phyloP scores from a whole-genome alignment of 2,797 vertebrate species.

The Onychomys torridus region DNA sequence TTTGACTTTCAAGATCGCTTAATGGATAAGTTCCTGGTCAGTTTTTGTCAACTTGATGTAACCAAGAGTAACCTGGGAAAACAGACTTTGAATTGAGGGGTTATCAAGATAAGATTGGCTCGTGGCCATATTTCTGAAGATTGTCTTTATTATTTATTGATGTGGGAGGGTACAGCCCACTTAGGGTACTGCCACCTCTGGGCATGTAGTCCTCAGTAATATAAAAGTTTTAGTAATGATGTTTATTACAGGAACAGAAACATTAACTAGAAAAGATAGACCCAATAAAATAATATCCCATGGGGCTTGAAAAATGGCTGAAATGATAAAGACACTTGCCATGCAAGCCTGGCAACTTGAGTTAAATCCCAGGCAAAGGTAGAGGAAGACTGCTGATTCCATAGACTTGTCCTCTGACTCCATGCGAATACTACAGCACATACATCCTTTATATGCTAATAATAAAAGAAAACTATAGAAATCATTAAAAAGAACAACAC shows the following conservation, averaged over 20 bases:
- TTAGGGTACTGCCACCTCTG: background rate
- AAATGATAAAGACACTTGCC: background rate
- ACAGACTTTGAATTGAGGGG: background rate
- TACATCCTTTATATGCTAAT: background rate
- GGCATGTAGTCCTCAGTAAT: background rate
- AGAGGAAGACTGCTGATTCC: background rate
- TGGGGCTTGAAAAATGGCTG: background rate
- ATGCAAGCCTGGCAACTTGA: background rate
- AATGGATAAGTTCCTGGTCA: background rate
- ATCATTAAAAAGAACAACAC: background rate
- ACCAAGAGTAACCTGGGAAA: background rate
- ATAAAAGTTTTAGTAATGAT: background rate
- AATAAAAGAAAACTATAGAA: background rate
- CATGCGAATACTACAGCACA: background rate
- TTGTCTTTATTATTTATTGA: background rate
- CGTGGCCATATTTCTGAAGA: background rate
- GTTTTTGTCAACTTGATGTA: background rate
- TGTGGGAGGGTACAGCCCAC: accelerated
- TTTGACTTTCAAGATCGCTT: background rate
- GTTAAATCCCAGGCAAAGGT: background rate
- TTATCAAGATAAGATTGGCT: background rate
- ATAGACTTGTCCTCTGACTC: background rate
- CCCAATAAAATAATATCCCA: background rate
- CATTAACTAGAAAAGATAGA: background rate
- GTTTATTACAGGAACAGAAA: background rate